Evolutionary conservation across 2,888 invertebrate species (phyloP).

Genomic region (Nebria salina): DNA sequence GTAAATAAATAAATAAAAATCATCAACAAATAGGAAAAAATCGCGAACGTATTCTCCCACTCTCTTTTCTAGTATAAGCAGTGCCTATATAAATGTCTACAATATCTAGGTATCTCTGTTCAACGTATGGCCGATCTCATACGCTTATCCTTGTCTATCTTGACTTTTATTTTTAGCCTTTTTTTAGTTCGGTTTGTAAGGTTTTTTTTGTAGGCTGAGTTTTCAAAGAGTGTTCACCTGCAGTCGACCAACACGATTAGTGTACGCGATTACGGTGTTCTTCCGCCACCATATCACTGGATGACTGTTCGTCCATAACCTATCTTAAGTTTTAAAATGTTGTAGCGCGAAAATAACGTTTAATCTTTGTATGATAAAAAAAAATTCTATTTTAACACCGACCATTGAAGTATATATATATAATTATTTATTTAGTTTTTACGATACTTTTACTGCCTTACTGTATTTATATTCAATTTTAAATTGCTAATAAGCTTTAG

Average conservation of each 20-base stretch:
- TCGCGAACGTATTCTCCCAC: conserved; percentile 2
- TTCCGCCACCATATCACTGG: conserved; percentile 52
- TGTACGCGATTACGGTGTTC: conserved; percentile 37
- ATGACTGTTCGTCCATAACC: conserved; percentile 60
- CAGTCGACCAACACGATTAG: conserved; percentile 52
- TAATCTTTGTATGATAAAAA: conserved; percentile 28
- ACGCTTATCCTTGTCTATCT: conserved; percentile 25
- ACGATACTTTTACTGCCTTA: too few relatives aligned
- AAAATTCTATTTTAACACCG: background rate
- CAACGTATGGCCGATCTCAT: background rate
- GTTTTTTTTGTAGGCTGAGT: conserved; percentile 51
- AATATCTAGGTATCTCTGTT: conserved; percentile 24
- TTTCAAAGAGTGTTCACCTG: conserved; percentile 64
- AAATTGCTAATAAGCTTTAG: background rate
- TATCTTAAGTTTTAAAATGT: conserved; percentile 63
- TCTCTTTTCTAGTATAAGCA: conserved; percentile 6
- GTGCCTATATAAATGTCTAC: conserved; percentile 28
- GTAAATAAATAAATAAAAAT: background rate
- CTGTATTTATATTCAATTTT: background rate
- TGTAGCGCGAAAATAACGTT: conserved; percentile 60
- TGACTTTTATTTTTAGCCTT: conserved; percentile 30
- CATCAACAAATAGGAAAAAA: background rate
- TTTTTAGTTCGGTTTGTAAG: conserved; percentile 28
- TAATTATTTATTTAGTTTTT: background rate
- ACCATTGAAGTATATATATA: background rate